Conservation (phyloP, 2,888 invertebrate species). For the Lutraria lutraria region DNA sequence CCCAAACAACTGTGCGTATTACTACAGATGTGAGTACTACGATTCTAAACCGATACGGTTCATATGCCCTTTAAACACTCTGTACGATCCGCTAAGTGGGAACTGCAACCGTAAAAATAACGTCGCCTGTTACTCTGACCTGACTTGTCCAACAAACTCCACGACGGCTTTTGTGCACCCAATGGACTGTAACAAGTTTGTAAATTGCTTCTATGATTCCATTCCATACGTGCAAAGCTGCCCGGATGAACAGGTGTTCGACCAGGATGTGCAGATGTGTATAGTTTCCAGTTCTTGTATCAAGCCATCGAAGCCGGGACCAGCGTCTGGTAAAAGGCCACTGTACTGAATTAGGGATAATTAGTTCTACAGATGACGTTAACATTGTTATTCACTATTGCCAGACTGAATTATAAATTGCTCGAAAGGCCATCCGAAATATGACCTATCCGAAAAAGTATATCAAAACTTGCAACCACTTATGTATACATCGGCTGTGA, state of each 20-base stretch:
- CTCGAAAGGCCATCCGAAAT: not conserved
- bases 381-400: not conserved
- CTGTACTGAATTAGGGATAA: no score
- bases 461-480: no score
- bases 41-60: constrained; percentile 37
- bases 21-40: constrained; percentile 49
- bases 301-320: not conserved
- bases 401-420: not conserved
- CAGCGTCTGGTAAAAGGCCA: not conserved
- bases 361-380: no score
- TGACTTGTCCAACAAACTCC: constrained; percentile 45
- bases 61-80: constrained; percentile 37
- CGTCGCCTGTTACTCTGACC: constrained; percentile 57
- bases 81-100: constrained; percentile 39
- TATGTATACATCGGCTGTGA: no score
- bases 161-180: constrained; percentile 46
- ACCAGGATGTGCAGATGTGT: constrained; percentile 27
- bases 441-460: not conserved
- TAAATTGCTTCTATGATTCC: constrained; percentile 48
- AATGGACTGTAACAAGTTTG: constrained; percentile 49
- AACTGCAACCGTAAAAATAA: constrained; percentile 33
- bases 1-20: constrained; percentile 57
- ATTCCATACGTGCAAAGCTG: constrained; percentile 51
- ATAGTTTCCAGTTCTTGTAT: constrained; percentile 30
- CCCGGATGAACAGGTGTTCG: constrained; percentile 43